A percentile compares a stretch with the other conserved stretches of the same genome.
Conservation (phyloP, 2,113 vertebrate species). For the Nanorana parkeri region DNA sequence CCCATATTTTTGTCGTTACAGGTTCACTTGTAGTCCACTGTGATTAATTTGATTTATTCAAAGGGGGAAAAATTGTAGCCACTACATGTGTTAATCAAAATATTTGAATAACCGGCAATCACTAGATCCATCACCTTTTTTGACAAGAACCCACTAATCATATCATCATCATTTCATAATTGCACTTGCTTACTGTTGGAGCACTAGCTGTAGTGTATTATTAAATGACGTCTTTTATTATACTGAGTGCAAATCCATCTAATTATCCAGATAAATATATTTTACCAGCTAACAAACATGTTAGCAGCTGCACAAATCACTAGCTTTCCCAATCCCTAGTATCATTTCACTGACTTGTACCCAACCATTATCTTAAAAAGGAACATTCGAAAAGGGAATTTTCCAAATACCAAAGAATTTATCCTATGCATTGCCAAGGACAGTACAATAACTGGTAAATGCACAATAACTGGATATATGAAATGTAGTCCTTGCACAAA, state of each 20-base stretch:
- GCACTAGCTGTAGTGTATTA: conserved; percentile 7
- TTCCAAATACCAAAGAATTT: conserved; percentile 14
- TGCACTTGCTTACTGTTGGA: not conserved
- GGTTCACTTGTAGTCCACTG: too few relatives aligned
- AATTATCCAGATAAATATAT: conserved; percentile 34
- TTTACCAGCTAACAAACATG: conserved; percentile 25
- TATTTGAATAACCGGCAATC: too few relatives aligned
- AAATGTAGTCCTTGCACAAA: conserved; percentile 26
- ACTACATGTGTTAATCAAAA: too few relatives aligned
- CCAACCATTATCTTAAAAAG: conserved; percentile 34
- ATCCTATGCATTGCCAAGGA: conserved; percentile 35
- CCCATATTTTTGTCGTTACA: too few relatives aligned
- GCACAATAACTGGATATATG: conserved; percentile 21
- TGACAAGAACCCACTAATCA: too few relatives aligned
- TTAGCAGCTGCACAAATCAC: conserved; percentile 21
- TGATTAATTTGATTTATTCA: too few relatives aligned
- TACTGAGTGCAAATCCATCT: not conserved
- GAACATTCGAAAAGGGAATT: conserved; percentile 12
- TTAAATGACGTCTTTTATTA: conserved; percentile 18
- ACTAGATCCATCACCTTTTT: too few relatives aligned
- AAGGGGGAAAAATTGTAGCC: too few relatives aligned
- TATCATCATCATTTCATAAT: too few relatives aligned
- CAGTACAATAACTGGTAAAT: conserved; percentile 28
- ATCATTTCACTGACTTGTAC: conserved; percentile 27
- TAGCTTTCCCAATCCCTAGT: conserved; percentile 1